Base-by-base conservation (phyloP, 1,140 invertebrate species). In the Acyrthosiphon pisum region DNA sequence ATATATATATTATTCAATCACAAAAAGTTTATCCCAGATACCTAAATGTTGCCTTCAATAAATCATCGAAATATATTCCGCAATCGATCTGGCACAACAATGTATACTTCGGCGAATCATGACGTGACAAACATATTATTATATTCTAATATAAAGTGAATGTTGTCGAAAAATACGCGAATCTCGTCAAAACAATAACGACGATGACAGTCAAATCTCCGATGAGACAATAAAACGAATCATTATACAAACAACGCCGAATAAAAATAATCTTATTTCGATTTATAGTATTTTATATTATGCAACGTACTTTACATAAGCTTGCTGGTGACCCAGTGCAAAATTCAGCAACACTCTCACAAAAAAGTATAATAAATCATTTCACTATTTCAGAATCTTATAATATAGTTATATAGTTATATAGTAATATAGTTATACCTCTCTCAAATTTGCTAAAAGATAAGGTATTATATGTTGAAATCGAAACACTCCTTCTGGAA, bases 321-420 rank as follows among this genome's bases (percentile, higher is more conserved):
- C n/a, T 30, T 35, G 30, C 0, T 76, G 14, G 60, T n/a, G 60
- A n/a, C 30, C 30, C 4, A 20, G 60, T 76, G 14, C n/a, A n/a
- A 76, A 76, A 76, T 76, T 6, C 14, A 76, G n/a, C n/a, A 76
- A 35, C n/a, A 76, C 30, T 76, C n/a, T n/a, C 14, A 6, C 14
- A 76, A 35, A 68, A n/a, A 76, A 76, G n/a, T 76, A 76, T 76
- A 76, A 76, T 76, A 76, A 76, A 76, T 76, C 60, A 76, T 76
- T 76, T 76, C 30, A 76, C 30, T 76, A 76, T 76, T 76, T 76
- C 30, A n/a, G 60, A n/a, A 76, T 76, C 60, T 76, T 76, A n/a
- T 50, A 50, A n/a, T n/a, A n/a, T n/a, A n/a, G n/a, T n/a, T n/a
- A n/a, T n/a, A n/a, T n/a, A 0, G 11, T 50, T 18, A 50, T 50